Conservation (phyloP, 2,113 vertebrate species). For the Anseranas semipalmata region DNA sequence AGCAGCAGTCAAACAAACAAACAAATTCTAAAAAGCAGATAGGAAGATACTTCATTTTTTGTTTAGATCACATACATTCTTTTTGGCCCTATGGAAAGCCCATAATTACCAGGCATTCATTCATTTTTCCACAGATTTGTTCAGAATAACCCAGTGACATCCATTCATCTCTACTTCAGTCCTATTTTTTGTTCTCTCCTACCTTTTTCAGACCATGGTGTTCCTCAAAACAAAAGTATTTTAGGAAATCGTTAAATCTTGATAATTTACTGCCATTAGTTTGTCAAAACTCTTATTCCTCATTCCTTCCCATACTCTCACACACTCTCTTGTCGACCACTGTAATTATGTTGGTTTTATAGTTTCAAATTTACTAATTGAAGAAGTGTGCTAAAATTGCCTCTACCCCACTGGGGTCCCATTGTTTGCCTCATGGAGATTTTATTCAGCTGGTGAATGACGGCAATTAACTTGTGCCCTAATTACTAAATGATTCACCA, state of each 20-base stretch:
- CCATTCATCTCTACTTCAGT: background rate
- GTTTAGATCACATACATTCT: conserved; percentile 5
- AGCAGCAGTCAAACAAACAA: background rate
- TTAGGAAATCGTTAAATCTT: background rate
- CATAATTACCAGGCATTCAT: background rate
- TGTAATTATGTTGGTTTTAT: conserved; percentile 21
- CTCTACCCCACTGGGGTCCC: background rate
- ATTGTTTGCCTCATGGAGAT: conserved; percentile 13
- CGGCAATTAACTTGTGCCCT: conserved; percentile 35
- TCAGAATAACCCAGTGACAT: background rate
- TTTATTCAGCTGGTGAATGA: conserved; percentile 25
- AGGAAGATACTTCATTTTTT: background rate
- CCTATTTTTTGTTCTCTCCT: background rate
- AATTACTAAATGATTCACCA: conserved; percentile 51
- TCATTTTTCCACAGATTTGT: background rate
- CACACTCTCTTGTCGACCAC: background rate
- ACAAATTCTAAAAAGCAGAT: background rate
- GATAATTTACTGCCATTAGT: background rate
- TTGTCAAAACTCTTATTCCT: background rate
- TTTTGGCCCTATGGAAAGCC: background rate
- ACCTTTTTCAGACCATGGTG: background rate
- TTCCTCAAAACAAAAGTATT: background rate
- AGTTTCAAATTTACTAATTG: conserved; percentile 45
- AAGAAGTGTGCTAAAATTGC: conserved; percentile 44
- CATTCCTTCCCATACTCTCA: background rate